Evolutionary conservation across 2,888 invertebrate genomes (phyloP).

Genomic region (Caenorhabditis imperialis): DNA sequence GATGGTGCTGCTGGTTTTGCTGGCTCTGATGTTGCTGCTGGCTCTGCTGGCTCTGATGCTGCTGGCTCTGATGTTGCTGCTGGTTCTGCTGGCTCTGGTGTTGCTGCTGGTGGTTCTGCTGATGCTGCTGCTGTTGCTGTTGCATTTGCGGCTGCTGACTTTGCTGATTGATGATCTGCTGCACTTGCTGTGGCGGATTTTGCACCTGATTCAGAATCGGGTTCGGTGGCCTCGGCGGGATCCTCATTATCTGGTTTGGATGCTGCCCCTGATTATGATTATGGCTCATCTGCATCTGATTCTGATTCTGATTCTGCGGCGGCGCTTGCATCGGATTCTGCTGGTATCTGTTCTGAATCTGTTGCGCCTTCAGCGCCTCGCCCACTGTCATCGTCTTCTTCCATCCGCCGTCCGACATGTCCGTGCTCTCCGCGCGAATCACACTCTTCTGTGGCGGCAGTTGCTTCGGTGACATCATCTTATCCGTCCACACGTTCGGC

Average conservation of each 20-base stretch:
- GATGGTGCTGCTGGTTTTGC: no score
- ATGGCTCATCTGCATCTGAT: background rate
- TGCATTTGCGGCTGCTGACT: conserved; percentile 13
- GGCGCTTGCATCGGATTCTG: background rate
- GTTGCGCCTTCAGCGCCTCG: conserved; percentile 62
- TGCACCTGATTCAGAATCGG: conserved; percentile 36
- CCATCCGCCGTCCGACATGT: background rate
- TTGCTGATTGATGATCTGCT: no score
- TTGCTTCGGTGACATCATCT: conserved; percentile 24
- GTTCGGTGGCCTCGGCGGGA: conserved; percentile 12
- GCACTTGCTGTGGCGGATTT: conserved; percentile 38
- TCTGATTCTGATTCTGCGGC: background rate
- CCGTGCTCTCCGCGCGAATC: background rate
- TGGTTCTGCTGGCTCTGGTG: no score
- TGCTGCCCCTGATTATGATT: background rate
- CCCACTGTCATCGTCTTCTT: conserved; percentile 56
- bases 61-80: no score
- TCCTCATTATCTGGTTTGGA: background rate
- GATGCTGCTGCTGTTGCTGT: no score
- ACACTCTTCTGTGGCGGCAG: conserved; percentile 1
- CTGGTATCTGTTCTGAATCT: conserved; percentile 27
- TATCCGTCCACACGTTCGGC: background rate
- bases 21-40: no score
- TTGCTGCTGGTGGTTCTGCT: no score
- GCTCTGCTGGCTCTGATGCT: no score